Conservation (phyloP, 2,888 invertebrate genomes). For the Malachius bipustulatus region DNA sequence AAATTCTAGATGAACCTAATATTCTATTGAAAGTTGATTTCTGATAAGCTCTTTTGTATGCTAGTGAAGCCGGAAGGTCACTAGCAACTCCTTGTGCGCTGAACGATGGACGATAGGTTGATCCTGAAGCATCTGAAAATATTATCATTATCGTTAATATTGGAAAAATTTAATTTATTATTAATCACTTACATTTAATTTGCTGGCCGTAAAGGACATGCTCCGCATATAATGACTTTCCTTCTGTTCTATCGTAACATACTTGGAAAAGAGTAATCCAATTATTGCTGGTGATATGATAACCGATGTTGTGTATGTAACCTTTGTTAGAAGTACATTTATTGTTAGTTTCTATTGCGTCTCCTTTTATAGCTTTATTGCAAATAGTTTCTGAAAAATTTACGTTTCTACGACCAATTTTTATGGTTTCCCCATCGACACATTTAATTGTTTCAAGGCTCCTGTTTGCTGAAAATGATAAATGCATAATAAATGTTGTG, state of each 20-base stretch:
- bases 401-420: background rate
- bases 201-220: slow-evolving; percentile 33
- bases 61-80: slow-evolving; percentile 21
- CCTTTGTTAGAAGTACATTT: slow-evolving; percentile 27
- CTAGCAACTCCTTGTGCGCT: slow-evolving; percentile 28
- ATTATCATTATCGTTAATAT: background rate
- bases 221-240: slow-evolving; percentile 30
- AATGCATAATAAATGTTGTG: too few relatives aligned
- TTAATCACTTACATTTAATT: slow-evolving; percentile 29
- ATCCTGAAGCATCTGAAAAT: slow-evolving; percentile 26
- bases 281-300: slow-evolving; percentile 19
- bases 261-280: slow-evolving; percentile 29
- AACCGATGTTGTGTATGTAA: slow-evolving; percentile 27
- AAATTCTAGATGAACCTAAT: slow-evolving; percentile 26
- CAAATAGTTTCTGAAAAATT: slow-evolving; percentile 26
- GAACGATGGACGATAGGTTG: slow-evolving; percentile 29
- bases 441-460: background rate
- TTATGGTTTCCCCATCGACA: background rate
- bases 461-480: background rate
- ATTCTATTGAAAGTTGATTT: slow-evolving; percentile 29
- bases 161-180: too few relatives aligned
- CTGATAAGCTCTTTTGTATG: slow-evolving; percentile 30
- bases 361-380: slow-evolving; percentile 24
- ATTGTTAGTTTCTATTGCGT: slow-evolving; percentile 22
- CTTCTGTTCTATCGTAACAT: slow-evolving; percentile 30